Conservation (phyloP, 2,113 vertebrate species). For the Eulacestoma nigropectus region DNA sequence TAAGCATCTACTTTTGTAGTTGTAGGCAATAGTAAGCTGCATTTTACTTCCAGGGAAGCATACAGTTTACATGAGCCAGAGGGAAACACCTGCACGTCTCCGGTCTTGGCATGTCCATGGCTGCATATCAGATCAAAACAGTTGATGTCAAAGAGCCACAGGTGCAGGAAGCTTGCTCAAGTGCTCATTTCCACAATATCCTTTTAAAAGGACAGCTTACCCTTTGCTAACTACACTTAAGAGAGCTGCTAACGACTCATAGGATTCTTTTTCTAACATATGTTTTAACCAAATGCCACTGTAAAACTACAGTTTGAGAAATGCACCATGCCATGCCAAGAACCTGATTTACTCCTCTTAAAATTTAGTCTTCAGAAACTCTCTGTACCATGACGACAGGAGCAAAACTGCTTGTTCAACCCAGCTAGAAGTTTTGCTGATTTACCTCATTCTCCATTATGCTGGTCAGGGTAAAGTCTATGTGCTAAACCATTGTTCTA, state of each 20-base stretch:
- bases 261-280: not conserved
- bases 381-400: not conserved
- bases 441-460: not conserved
- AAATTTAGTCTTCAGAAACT: not conserved
- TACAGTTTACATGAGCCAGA: slow-evolving; percentile 28
- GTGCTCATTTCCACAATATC: slow-evolving; percentile 25
- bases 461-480: not conserved
- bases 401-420: not conserved
- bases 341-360: not conserved
- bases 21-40: not conserved
- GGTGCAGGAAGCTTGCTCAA: slow-evolving; percentile 51
- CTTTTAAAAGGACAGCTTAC: slow-evolving; percentile 52
- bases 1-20: not conserved
- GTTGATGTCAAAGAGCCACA: slow-evolving; percentile 44
- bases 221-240: not conserved
- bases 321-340: not conserved
- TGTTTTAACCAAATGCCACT: slow-evolving; percentile 16
- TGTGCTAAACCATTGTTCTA: not conserved
- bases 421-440: not conserved
- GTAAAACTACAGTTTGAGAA: slow-evolving; percentile 29
- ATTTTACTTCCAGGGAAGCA: slow-evolving; percentile 29
- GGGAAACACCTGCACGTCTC: slow-evolving; percentile 67
- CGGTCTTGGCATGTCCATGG: not conserved
- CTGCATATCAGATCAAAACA: slow-evolving; percentile 42
- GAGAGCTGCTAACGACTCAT: not conserved